Base-by-base conservation (phyloP, 2,888 invertebrate genomes). In the Drosophila tripunctata region DNA sequence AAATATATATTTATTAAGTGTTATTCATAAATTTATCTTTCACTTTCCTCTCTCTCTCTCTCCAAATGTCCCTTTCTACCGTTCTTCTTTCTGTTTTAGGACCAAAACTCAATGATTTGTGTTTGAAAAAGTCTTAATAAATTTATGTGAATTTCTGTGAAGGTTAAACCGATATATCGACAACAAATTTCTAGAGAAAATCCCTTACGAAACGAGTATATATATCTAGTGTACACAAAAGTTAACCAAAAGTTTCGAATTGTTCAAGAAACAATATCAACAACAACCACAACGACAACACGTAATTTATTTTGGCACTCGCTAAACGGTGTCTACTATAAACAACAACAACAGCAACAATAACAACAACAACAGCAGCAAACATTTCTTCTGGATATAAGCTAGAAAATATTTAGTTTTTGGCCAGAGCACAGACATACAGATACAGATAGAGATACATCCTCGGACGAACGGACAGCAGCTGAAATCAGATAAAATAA, bases 201-300 rank as follows among this genome's bases (percentile, higher is more conserved):
- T 35, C 58, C 65, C 79, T 77, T 75, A 77, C 75, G 76, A 78
- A 79, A 82, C 70, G 54, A 70, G 69, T 65, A 60, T 44, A 47
- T 52, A 43, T 65, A 60, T 44, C 51, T 52, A 43, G 72, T 63
- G 74, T 58, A 38, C 38, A 43, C 38, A 72, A 55, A 64, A 27
- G 15, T 51, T 56, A 67, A 55, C 50, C 54, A 55, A 50, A 51
- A 57, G 51, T 43, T 51, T 47, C 38, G 41, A 73, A 70, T 57
- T 57, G 54, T 69, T 45, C 50, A 55, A 55, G 21, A 40, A 60
- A 33, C 10, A 36, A 66, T 15, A 44, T 35, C 15, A 65, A 41
- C 54, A 22, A 48, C 21, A 54, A 40, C 14, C 54, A 44, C 27
- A 22, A 30, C 17, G 4, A 35, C 21, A 43, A 43, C 17, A 43